These are phyloP conservation scores for Opisthograptis luteolata DNA, from an alignment of 2,888 invertebrate genomes.

Conservation along the genomic window DNA sequence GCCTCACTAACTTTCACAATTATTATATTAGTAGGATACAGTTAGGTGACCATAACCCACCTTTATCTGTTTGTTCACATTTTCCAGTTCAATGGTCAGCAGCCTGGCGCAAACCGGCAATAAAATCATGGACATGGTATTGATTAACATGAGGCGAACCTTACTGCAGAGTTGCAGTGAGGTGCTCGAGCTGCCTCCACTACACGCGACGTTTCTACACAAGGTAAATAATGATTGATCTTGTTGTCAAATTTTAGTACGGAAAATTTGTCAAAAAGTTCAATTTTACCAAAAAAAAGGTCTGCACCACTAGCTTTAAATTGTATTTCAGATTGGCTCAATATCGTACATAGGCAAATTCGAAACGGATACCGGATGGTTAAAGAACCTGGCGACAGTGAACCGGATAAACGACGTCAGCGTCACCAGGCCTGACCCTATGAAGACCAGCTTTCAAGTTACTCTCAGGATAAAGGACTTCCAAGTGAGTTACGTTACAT, in stretches of 20 bases:
- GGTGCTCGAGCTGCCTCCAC: slow-evolving; percentile 66
- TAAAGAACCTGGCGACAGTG: slow-evolving; percentile 83
- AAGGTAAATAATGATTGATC: slow-evolving; percentile 55
- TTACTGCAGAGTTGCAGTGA: slow-evolving; percentile 71
- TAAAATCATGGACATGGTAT: slow-evolving; percentile 72
- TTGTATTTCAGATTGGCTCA: slow-evolving; percentile 76
- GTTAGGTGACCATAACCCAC: not conserved
- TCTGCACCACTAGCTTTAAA: too few species aligned
- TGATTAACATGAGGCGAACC: slow-evolving; percentile 77
- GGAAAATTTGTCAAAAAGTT: not conserved
- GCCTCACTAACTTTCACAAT: too few species aligned
- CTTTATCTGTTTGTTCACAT: not conserved
- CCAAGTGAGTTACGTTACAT: slow-evolving; percentile 55
- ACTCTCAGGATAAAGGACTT: slow-evolving; percentile 75
- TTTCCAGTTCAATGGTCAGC: slow-evolving; percentile 62
- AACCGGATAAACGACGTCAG: slow-evolving; percentile 82
- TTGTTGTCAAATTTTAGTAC: not conserved
- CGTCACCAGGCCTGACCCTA: slow-evolving; percentile 70
- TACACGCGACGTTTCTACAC: slow-evolving; percentile 78
- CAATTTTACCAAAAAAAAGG: too few species aligned
- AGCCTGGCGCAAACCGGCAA: slow-evolving; percentile 64
- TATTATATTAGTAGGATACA: not conserved
- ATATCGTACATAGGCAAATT: slow-evolving; percentile 80
- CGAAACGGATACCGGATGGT: slow-evolving; percentile 79
- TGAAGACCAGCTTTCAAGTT: slow-evolving; percentile 70